Base-by-base conservation (phyloP, 1,140 invertebrate genomes). In the Melipona quadrifasciata region DNA sequence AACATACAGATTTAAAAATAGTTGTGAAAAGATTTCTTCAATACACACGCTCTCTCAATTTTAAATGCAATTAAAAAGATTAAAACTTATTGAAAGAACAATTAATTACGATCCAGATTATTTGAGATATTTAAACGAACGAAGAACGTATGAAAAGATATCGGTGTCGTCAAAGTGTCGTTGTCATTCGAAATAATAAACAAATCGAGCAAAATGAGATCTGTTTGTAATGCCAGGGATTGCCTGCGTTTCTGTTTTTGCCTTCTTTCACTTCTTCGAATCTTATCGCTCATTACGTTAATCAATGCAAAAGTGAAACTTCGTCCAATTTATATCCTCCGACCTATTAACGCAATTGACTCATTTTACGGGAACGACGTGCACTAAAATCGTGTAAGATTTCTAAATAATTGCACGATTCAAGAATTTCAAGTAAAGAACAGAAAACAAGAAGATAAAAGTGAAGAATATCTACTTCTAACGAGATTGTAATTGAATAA, bases 301-400 rank as follows among this genome's bases (percentile, higher is more conserved):
- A 73, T 27, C 39, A 19, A n/a, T 21, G 19, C 51, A 68, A 24
- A 76, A 82, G 61, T 82, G 72, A 82, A 82, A 82, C 67, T 75
- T 65, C 31, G 19, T 47, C 21, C 12, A 39, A 65, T 64, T 74
- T 72, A 64, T 21, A 24, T 34, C 27, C 24, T 21, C 21, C 21
- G 31, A 19, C 0, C 31, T 6, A 27, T 55, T 67, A 65, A 27
- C 3, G 14, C 8, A 51, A 70, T 12, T 53, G 14, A 17, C 34
- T 71, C 24, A 14, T n/a, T n/a, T 1, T n/a, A 4, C 5, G 6
- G 21, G 34, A 67, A 67, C 17, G 19, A 11, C 19, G 65, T 2
- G 16, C 27, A 31, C 16, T 31, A 65, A 21, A 58, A 27, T 39
- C 19, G 21, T 24, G 10, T 14, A 24, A 21, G 4, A 39, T 24